These are phyloP conservation scores for Callipepla squamata DNA, from an alignment of 2,113 vertebrate species.

Conservation along the genomic window DNA sequence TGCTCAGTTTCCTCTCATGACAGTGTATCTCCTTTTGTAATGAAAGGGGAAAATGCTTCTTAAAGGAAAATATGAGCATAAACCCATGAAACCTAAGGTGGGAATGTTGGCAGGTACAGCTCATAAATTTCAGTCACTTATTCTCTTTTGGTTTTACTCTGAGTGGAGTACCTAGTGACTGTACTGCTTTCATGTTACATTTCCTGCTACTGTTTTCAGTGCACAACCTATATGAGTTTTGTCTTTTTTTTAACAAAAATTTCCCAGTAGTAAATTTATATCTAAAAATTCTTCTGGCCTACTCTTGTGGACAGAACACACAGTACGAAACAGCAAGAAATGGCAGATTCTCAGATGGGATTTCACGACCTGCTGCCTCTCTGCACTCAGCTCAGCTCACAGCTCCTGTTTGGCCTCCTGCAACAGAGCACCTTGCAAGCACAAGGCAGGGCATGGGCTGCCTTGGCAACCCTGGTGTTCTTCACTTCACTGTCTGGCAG, in stretches of 20 bases:
- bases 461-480: background rate
- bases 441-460: background rate
- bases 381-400: background rate
- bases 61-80: slow-evolving; percentile 45
- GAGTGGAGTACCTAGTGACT: background rate
- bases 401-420: background rate
- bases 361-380: background rate
- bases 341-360: background rate
- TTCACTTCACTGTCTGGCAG: background rate
- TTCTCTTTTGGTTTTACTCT: slow-evolving; percentile 26
- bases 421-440: background rate
- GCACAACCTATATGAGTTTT: background rate
- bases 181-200: background rate
- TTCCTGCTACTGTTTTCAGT: background rate
- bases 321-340: background rate
- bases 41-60: background rate
- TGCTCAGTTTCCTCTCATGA: slow-evolving; percentile 16
- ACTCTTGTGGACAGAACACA: background rate
- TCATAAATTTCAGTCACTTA: background rate
- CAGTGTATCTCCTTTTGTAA: background rate
- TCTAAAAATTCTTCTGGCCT: background rate
- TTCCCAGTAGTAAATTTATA: background rate
- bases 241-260: background rate
- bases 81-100: background rate
- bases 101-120: background rate